Evolutionary conservation across 1,140 invertebrate species (phyloP).

Genomic region (Magallana angulata): DNA sequence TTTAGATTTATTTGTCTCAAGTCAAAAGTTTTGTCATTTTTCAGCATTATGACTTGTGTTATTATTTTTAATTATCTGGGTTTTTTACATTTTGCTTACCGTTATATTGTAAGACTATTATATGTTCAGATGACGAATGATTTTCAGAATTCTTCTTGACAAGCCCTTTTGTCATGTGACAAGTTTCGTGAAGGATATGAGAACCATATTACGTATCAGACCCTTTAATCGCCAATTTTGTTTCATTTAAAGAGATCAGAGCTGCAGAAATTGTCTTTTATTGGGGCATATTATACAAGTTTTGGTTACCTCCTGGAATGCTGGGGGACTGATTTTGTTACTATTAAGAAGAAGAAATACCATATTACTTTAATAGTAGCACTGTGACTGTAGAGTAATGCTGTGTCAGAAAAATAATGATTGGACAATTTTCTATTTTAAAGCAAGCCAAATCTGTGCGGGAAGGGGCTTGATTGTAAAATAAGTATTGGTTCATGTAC

Average conservation of each 20-base stretch:
- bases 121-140: neutral
- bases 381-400: no score
- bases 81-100: no score
- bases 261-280: conserved; percentile 17
- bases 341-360: neutral
- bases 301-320: neutral
- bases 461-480: no score
- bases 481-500: no score
- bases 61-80: no score
- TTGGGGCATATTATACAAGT: neutral
- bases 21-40: neutral
- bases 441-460: no score
- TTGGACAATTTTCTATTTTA: no score
- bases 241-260: conserved; percentile 31
- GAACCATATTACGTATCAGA: conserved; percentile 15
- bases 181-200: neutral
- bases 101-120: no score
- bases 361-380: neutral
- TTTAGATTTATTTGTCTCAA: neutral
- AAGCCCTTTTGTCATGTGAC: conserved; percentile 12
- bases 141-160: neutral
- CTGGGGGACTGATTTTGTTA: neutral
- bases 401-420: no score
- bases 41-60: neutral
- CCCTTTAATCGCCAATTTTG: conserved; percentile 15